Base-by-base conservation (phyloP, 2,888 invertebrate species). In the Ptilodon capucinus region DNA sequence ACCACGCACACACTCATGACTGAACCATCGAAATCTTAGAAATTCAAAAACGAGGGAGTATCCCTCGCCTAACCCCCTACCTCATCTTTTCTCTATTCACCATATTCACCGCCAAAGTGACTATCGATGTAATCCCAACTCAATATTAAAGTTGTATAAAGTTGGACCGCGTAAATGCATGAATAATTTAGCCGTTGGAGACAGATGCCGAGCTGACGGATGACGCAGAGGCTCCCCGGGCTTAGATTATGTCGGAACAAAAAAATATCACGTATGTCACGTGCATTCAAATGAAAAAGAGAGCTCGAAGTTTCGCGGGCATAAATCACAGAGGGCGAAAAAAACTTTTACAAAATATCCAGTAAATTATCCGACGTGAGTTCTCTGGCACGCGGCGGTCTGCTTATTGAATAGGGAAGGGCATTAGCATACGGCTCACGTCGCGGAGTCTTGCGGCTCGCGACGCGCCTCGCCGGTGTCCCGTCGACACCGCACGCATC, bases 341-440 rank as follows among this genome's bases (percentile, higher is more conserved):
- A n/a, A 90, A 90, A 91, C 82, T 91, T 90, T 88, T 88, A 90
- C 91, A 90, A 90, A 90, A 90, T 91, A 90, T 88, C 88, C 88
- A 90, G 91, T 89, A 90, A 90, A 91, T 90, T 91, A 90, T 90
- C 89, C 87, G 88, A 89, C 90, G 90, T 89, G 91, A 89, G 86
- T 87, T 88, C 85, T 90, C 81, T 81, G 86, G 87, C 87, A 86
- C 87, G 89, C 83, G 85, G 86, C 82, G 88, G 90, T 86, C 87
- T 85, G 88, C 87, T 90, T 91, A 91, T 91, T 91, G 91, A 91
- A 91, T 90, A 90, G 89, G 86, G 81, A 79, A 74, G 65, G 69
- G 73, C 76, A 88, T 90, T 91, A 90, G 87, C 87, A 90, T 90
- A 88, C 91, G 76, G 69, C 71, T 85, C 91, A 90, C 90, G 90